Evolutionary conservation across 2,888 invertebrate species (phyloP).

Genomic region (Hypolimnas misippus): DNA sequence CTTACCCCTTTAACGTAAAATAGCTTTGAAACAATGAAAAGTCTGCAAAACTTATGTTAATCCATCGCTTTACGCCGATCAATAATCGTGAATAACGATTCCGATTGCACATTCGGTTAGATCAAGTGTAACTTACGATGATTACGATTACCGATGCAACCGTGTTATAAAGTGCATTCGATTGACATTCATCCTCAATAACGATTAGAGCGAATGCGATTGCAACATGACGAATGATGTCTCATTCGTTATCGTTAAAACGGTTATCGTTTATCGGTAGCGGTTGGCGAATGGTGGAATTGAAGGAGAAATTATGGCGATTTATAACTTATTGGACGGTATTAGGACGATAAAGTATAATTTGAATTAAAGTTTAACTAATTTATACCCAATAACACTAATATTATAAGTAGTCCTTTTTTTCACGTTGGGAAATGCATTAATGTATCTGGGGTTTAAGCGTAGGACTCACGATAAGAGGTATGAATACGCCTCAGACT

Average conservation of each 20-base stretch:
- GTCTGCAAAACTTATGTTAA: too few relatives aligned
- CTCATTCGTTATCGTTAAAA: conserved; percentile 11
- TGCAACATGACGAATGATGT: conserved; percentile 5
- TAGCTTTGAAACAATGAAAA: too few relatives aligned
- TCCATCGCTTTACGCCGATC: not conserved
- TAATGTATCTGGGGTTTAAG: too few relatives aligned
- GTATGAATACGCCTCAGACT: too few relatives aligned
- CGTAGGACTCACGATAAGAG: too few relatives aligned
- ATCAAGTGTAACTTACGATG: not conserved
- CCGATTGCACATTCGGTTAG: not conserved
- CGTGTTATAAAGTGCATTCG: conserved; percentile 1
- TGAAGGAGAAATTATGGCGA: not conserved
- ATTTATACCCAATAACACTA: too few relatives aligned
- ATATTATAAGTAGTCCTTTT: too few relatives aligned
- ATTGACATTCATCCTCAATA: conserved; percentile 11
- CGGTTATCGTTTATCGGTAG: conserved; percentile 4
- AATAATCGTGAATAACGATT: conserved; percentile 3
- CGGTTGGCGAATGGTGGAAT: not conserved
- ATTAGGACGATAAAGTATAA: too few relatives aligned
- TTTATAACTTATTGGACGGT: too few relatives aligned
- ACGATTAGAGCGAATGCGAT: conserved; percentile 10
- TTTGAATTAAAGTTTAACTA: too few relatives aligned
- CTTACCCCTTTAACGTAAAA: too few relatives aligned
- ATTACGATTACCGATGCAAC: conserved; percentile 8
- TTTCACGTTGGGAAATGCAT: too few relatives aligned